Evolutionary conservation across 2,797 vertebrate species (phyloP).

Genomic region (Hydrophis major): DNA sequence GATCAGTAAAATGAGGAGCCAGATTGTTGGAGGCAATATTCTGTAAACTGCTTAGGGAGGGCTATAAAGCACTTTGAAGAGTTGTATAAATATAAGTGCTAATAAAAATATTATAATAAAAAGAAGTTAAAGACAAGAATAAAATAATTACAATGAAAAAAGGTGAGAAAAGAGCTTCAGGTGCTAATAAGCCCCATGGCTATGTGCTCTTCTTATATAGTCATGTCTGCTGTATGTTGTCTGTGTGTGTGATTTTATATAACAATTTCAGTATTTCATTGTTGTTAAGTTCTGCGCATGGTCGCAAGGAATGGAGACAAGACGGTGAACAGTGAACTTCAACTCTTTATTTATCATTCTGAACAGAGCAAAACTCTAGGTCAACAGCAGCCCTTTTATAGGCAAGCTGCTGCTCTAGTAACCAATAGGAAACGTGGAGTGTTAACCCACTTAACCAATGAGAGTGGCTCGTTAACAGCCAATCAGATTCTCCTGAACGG

Average conservation of each 20-base stretch:
- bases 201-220: background rate
- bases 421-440: too few relatives aligned
- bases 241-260: background rate
- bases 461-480: too few relatives aligned
- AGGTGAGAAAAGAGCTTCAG: background rate
- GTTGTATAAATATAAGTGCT: background rate
- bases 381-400: too few relatives aligned
- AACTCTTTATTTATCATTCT: too few relatives aligned
- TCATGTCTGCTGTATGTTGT: background rate
- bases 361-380: too few relatives aligned
- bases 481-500: too few relatives aligned
- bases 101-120: background rate
- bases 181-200: background rate
- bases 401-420: too few relatives aligned
- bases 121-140: background rate
- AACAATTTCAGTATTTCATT: background rate
- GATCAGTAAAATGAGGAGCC: background rate
- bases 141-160: background rate
- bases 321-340: too few relatives aligned
- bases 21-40: background rate
- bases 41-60: background rate
- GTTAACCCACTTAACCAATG: too few relatives aligned
- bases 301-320: too few relatives aligned
- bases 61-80: background rate
- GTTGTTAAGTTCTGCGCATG: too few relatives aligned